Evolutionary conservation across 2,797 vertebrate species (phyloP), one percentile per base, ranked within the genome.

Genomic region (Geotria australis): DNA sequence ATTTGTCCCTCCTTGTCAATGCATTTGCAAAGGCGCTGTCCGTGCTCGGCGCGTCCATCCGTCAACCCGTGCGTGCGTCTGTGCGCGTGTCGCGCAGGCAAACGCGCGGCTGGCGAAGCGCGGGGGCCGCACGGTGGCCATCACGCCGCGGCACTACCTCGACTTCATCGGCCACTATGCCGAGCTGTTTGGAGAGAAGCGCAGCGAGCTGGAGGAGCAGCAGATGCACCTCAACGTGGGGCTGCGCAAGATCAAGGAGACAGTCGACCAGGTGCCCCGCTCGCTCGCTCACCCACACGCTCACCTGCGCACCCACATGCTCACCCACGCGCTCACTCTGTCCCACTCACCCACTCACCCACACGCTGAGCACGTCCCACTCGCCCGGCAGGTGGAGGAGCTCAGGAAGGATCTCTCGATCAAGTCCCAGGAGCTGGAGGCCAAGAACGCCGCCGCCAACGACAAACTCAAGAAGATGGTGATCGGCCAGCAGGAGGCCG

Each of bases 391-490:
- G 91, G 91, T 99, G 51, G 91, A 96, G 68, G 91, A 99, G 66
- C 71, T 99, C 60, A 79, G 89, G 3, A 79, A 86, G 3, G 89
- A 96, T 65, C 65, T 99, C 60, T 75, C 86, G 65, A 95, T 99
- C 65, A 99, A 99, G 73, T 95, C 89, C 66, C 85, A 95, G 61
- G 91, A 99, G 66, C 67, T 99, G 63, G 91, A 99, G 68, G 79
- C 88, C 7, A 99, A 99, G 71, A 99, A 99, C 1, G 88, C 85
- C 1, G 89, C 89, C 2, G 89, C 89, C 63, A 99, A 99, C 5
- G 89, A 99, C 72, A 99, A 99, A 67, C 72, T 99, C 66, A 95
- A 95, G 68, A 96, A 96, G 73, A 95, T 96, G 89, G 86, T 94
- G 58, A 96, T 95, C 67, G 88, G 93, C 70, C 88, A 96, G 57